phyloP scores from a whole-genome alignment of 2,797 vertebrate species.

The Liasis olivaceus region DNA sequence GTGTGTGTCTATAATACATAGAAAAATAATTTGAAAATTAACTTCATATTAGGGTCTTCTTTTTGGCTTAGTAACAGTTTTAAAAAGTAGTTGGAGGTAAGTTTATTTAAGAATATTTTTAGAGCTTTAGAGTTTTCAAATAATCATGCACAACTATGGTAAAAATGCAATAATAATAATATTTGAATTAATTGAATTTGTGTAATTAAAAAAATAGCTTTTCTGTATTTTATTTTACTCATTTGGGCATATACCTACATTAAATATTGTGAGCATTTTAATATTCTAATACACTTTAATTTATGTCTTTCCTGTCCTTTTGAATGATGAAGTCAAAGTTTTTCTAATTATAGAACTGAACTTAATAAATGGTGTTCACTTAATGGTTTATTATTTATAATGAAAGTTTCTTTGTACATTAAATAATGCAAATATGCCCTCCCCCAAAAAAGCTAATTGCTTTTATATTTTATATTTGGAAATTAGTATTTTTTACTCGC shows the following conservation, averaged over 20 bases:
- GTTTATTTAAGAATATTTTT: conserved; percentile 47
- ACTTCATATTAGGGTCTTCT: neutral
- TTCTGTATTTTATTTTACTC: conserved; percentile 20
- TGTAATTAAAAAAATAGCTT: neutral
- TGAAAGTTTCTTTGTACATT: neutral
- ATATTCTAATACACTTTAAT: neutral
- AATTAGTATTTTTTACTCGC: neutral
- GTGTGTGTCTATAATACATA: neutral
- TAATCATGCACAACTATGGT: conserved; percentile 23
- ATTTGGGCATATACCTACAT: conserved; percentile 8
- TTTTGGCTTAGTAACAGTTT: conserved; percentile 16
- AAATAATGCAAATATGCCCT: neutral
- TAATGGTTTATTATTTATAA: neutral
- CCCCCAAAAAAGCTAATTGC: neutral
- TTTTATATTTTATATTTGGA: neutral
- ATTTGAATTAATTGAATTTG: conserved; percentile 24
- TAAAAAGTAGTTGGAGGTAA: conserved; percentile 43
- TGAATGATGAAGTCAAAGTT: neutral
- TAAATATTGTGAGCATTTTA: neutral
- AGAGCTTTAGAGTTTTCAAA: conserved; percentile 12
- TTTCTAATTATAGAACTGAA: neutral
- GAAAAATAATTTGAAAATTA: neutral
- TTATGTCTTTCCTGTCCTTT: conserved; percentile 11
- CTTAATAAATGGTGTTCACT: neutral
- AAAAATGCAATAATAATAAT: conserved; percentile 21